A percentile compares a stretch with the other conserved stretches of the same genome.
These are phyloP conservation scores for Phengaris alcon DNA, from an alignment of 2,888 invertebrate species.

Conservation along the genomic window DNA sequence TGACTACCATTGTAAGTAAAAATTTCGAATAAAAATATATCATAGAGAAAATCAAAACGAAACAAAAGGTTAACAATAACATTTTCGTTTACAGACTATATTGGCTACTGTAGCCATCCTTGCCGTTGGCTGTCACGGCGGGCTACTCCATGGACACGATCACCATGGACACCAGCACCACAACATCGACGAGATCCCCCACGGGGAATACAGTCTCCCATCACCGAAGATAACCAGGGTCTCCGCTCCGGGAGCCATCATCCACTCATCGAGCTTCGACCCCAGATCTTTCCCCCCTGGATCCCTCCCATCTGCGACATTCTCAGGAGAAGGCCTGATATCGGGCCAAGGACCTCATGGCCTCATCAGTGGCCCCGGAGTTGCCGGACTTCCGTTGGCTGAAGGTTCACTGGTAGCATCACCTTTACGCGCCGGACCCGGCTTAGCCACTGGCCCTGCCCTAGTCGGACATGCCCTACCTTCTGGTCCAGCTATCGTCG, in stretches of 20 bases:
- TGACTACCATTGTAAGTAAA: slow-evolving; percentile 74
- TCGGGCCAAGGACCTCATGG: slow-evolving; percentile 35
- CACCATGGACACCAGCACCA: slow-evolving; percentile 42
- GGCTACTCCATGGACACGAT: slow-evolving; percentile 54
- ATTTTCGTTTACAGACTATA: slow-evolving; percentile 60
- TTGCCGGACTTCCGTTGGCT: slow-evolving; percentile 32
- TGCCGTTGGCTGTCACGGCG: slow-evolving; percentile 63
- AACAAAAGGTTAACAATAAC: slow-evolving; percentile 13
- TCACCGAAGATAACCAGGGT: slow-evolving; percentile 34
- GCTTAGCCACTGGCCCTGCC: slow-evolving; percentile 18
- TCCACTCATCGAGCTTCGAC: slow-evolving; percentile 56
- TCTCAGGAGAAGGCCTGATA: slow-evolving; percentile 48
- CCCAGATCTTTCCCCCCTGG: slow-evolving; percentile 70
- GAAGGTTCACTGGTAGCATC: background rate
- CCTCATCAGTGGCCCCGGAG: slow-evolving; percentile 36
- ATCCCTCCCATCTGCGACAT: slow-evolving; percentile 66
- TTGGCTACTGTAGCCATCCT: slow-evolving; percentile 67
- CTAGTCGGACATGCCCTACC: slow-evolving; percentile 28
- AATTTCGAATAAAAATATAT: slow-evolving; percentile 6
- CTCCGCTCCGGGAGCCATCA: slow-evolving; percentile 40
- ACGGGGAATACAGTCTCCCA: slow-evolving; percentile 35
- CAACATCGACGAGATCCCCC: slow-evolving; percentile 38
- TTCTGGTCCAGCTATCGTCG: slow-evolving; percentile 35
- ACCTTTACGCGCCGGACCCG: background rate
- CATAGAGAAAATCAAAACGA: background rate